These are phyloP conservation scores for Drosophila rellima DNA, from an alignment of 2,888 invertebrate genomes.

Conservation along the genomic window DNA sequence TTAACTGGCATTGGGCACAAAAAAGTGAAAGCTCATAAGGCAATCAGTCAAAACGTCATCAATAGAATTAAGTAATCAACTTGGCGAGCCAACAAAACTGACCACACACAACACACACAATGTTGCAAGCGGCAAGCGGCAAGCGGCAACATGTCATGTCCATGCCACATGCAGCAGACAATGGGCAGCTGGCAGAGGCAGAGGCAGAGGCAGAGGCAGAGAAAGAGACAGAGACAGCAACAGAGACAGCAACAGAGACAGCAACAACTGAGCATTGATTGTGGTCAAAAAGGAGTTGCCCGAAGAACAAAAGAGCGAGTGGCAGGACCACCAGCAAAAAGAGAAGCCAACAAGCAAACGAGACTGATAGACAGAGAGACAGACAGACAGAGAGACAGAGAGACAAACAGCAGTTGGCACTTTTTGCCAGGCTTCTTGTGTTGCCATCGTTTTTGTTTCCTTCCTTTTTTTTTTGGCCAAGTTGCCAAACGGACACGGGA, in stretches of 20 bases:
- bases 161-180: conserved; percentile 32
- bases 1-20: conserved; percentile 67
- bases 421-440: conserved; percentile 28
- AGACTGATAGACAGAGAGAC: background rate
- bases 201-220: background rate
- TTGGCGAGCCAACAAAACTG: conserved; percentile 60
- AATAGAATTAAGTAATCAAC: conserved; percentile 84
- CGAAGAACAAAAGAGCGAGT: conserved; percentile 59
- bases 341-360: conserved; percentile 28
- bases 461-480: conserved; percentile 41
- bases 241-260: conserved; percentile 3
- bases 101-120: conserved; percentile 68
- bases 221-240: conserved; percentile 2
- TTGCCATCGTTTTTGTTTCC: background rate
- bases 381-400: background rate
- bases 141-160: conserved; percentile 25
- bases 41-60: conserved; percentile 83
- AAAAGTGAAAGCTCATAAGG: conserved; percentile 82
- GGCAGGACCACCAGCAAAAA: conserved; percentile 69
- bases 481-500: conserved; percentile 42
- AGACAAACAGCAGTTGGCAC: conserved; percentile 69
- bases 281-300: conserved; percentile 72
- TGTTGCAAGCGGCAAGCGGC: conserved; percentile 6
- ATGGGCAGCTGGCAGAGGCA: conserved; percentile 34
- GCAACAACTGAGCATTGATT: conserved; percentile 63